Evolutionary conservation across 2,113 vertebrate genomes (phyloP).

Genomic region (Tychaedon coryphoeus): DNA sequence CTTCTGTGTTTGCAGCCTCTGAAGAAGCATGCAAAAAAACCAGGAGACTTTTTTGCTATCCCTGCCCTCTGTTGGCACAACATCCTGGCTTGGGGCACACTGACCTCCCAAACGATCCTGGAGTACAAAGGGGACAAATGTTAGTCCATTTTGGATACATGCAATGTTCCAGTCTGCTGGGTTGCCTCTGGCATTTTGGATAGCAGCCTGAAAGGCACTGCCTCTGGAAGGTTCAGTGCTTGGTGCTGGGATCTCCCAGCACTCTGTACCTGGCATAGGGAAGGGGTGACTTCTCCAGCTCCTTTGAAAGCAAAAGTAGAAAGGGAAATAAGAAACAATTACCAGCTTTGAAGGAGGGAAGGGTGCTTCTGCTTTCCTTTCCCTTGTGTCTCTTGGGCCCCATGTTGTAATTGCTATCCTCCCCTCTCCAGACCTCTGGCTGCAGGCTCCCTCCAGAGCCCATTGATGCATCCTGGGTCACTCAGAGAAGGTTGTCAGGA

Average conservation of each 20-base stretch:
- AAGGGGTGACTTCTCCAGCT: background rate
- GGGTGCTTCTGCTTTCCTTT: background rate
- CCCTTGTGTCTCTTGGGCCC: background rate
- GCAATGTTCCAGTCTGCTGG: background rate
- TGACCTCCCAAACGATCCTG: background rate
- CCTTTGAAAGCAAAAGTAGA: background rate
- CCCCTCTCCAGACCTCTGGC: background rate
- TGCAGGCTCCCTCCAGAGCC: background rate
- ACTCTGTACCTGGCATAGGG: background rate
- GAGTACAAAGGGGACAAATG: background rate
- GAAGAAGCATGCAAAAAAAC: background rate
- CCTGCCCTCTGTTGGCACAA: background rate
- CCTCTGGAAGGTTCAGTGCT: background rate
- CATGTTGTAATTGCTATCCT: background rate
- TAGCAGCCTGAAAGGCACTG: background rate
- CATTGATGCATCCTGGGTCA: background rate
- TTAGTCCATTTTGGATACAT: background rate
- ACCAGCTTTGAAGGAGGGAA: background rate
- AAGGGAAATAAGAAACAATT: background rate
- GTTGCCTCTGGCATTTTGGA: background rate
- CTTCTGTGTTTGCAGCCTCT: background rate
- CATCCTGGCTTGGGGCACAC: too few relatives aligned
- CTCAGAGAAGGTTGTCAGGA: background rate
- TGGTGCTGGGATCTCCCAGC: background rate
- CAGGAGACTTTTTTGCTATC: background rate